Base-by-base conservation (phyloP, 2,113 vertebrate genomes). In the Camelus dromedarius region DNA sequence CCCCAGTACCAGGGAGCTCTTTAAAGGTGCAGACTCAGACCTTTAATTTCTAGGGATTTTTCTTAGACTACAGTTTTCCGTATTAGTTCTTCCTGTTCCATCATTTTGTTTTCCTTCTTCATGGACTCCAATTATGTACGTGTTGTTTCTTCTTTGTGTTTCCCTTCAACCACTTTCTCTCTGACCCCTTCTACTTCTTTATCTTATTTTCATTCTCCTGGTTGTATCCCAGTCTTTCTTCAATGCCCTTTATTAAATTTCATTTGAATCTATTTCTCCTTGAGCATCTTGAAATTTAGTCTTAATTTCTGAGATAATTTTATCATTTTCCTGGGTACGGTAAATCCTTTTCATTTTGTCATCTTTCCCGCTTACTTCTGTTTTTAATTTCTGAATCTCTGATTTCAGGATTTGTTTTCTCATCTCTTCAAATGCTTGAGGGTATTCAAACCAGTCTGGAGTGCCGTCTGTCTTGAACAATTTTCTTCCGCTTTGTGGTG, bases 91-190 rank as follows among this genome's bases (percentile, higher is more conserved):
- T 42, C 38, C 38, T 58, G 5, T 8, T 32, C 18, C 7, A 5
- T 10, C 35, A 11, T 18, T 58, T 32, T 3, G 28, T 1, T 67
- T 48, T 79, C 48, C 81, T 90, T 8, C 66, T 50, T 69, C 11
- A 0, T 2, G 4, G 56, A 22, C 30, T 70, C 76, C 54, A 13
- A 50, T 6, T 46, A 50, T 1, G 6, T 1, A 1, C 4, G 0
- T 1, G 26, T 13, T 69, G 46, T 22, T 30, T 5, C 52, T 35
- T 80, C n/a, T 52, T 22, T 15, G 28, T 3, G 38, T 32, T 30
- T 50, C 18, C 13, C 19, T 30, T 35, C 67, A 50, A 5, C 16
- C 18, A 15, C 19, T n/a, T 22, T 62, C 38, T 64, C 38, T 77
- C 50, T 13, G 32, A 50, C 24, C 50, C 15, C 14, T 52, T 50